Conservation (phyloP, 2,797 vertebrate genomes). For the Sparidentex hasta region DNA sequence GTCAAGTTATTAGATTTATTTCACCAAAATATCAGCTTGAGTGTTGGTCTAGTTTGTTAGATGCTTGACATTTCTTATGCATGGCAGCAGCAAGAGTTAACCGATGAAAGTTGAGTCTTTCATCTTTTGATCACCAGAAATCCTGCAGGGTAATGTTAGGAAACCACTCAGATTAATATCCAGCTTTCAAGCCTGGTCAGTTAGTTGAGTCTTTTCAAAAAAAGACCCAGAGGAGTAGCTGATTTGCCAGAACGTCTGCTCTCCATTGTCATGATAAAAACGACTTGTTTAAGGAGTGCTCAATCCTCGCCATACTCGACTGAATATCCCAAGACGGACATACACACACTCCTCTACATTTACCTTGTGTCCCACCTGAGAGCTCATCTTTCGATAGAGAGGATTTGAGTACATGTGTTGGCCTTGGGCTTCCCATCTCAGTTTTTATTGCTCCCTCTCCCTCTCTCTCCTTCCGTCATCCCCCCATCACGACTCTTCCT, state of each 20-base stretch:
- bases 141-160: background rate
- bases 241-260: background rate
- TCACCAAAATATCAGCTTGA: constrained; percentile 9
- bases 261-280: background rate
- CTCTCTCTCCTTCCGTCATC: constrained; percentile 49
- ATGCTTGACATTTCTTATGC: constrained; percentile 10
- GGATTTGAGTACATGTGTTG: constrained; percentile 50
- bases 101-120: background rate
- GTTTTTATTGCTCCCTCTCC: constrained; percentile 65
- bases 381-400: constrained; percentile 42
- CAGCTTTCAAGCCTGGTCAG: background rate
- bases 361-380: constrained; percentile 15
- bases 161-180: background rate
- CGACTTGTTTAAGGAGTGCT: constrained; percentile 2
- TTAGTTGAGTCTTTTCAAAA: background rate
- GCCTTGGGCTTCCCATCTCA: constrained; percentile 71
- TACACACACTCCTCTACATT: constrained; percentile 12
- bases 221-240: background rate
- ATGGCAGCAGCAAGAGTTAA: background rate
- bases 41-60: background rate
- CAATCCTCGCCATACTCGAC: background rate
- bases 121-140: background rate
- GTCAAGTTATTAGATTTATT: constrained; percentile 4
- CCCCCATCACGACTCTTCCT: constrained; percentile 44
- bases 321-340: background rate